A percentile compares a stretch with the other conserved stretches of the same genome.
phyloP scores from a whole-genome alignment of 1,140 invertebrate genomes.

The Drusus annulatus region DNA sequence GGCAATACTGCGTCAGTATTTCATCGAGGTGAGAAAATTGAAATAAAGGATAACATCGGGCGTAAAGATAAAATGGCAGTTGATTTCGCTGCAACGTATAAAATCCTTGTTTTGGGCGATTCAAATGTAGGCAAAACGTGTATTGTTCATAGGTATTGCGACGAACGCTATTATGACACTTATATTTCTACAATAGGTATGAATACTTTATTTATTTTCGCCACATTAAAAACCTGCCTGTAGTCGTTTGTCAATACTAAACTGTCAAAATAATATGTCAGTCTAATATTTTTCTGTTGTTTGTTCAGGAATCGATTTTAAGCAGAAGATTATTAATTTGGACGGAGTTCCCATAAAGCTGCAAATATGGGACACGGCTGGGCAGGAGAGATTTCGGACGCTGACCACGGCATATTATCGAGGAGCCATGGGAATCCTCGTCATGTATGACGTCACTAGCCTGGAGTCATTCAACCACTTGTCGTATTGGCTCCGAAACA shows the following conservation, averaged over 20 bases:
- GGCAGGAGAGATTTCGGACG: slow-evolving; percentile 84
- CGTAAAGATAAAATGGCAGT: slow-evolving; percentile 78
- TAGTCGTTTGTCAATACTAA: slow-evolving; percentile 9
- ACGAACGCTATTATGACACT: slow-evolving; percentile 91
- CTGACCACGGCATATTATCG: slow-evolving; percentile 90
- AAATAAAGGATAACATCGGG: slow-evolving; percentile 49
- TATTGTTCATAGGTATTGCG: slow-evolving; percentile 91
- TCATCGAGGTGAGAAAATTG: slow-evolving; percentile 34
- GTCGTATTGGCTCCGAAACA: slow-evolving; percentile 89
- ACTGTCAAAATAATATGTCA: slow-evolving; percentile 26
- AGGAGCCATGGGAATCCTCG: slow-evolving; percentile 88
- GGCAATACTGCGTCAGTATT: slow-evolving; percentile 18
- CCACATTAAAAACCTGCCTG: background rate
- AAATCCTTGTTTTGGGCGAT: slow-evolving; percentile 90
- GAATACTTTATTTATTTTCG: slow-evolving; percentile 39
- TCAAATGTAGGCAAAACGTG: slow-evolving; percentile 95
- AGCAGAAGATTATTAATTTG: slow-evolving; percentile 90
- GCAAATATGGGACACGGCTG: slow-evolving; percentile 89
- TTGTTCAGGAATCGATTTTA: slow-evolving; percentile 88
- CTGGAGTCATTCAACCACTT: slow-evolving; percentile 90
- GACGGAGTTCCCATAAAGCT: slow-evolving; percentile 89
- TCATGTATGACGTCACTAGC: slow-evolving; percentile 91
- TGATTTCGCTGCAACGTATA: slow-evolving; percentile 88
- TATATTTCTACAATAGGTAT: slow-evolving; percentile 94
- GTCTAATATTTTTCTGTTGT: background rate